Evolutionary conservation across 2,113 vertebrate genomes (phyloP).

Genomic region (Otolemur garnettii): DNA sequence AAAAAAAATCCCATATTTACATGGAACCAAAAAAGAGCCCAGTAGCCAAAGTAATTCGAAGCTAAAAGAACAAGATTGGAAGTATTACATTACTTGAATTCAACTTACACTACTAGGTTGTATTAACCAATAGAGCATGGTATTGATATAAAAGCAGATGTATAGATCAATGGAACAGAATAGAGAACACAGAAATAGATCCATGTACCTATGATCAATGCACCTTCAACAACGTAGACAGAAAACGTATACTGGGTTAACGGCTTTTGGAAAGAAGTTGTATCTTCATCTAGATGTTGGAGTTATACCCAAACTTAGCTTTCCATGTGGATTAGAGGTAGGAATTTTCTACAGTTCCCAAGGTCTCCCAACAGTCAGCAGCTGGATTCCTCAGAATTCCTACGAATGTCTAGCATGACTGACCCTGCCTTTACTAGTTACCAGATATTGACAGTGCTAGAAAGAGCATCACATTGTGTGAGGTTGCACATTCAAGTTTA

Average conservation of each 20-base stretch:
- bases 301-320: background rate
- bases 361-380: background rate
- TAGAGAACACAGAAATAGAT: too few relatives aligned
- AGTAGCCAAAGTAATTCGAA: too few relatives aligned
- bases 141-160: too few relatives aligned
- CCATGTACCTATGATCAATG: too few relatives aligned
- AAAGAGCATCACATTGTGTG: background rate
- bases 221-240: too few relatives aligned
- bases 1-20: too few relatives aligned
- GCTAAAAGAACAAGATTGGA: too few relatives aligned
- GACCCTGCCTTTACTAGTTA: background rate
- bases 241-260: background rate
- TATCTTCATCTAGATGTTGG: background rate
- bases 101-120: too few relatives aligned
- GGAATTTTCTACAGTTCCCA: background rate
- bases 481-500: background rate
- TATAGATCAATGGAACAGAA: too few relatives aligned
- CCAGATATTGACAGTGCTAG: background rate
- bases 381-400: background rate
- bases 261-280: background rate
- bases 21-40: too few relatives aligned
- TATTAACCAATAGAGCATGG: too few relatives aligned
- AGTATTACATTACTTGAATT: too few relatives aligned
- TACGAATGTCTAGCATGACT: background rate
- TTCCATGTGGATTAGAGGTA: fast-evolving